Evolutionary conservation across 1,140 invertebrate species (phyloP).

Genomic region (Orussus abietinus): DNA sequence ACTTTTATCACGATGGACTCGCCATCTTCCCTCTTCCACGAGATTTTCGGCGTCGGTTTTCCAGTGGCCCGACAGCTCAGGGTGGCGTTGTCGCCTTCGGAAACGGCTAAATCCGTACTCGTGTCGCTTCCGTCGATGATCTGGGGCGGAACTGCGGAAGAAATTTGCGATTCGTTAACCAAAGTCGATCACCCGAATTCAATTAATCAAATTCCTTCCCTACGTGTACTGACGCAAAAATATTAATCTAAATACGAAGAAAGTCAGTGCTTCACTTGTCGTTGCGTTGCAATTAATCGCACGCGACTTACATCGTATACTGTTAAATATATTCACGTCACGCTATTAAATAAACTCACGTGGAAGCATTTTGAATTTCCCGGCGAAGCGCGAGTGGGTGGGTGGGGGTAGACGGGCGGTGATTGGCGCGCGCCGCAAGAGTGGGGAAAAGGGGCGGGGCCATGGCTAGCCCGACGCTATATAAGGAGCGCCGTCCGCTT

Average conservation of each 20-base stretch:
- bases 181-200: slow-evolving; percentile 4
- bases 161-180: slow-evolving; percentile 8
- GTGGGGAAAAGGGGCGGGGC: no score
- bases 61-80: slow-evolving; percentile 75
- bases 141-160: slow-evolving; percentile 65
- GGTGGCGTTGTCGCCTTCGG: slow-evolving; percentile 78
- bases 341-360: no score
- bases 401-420: no score
- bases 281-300: not conserved
- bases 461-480: no score
- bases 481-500: no score
- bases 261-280: not conserved
- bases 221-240: no score
- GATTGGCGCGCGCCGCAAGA: no score
- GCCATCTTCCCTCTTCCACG: slow-evolving; percentile 68
- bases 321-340: no score
- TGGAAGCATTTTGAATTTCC: no score
- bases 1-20: slow-evolving; percentile 66
- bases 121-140: slow-evolving; percentile 66
- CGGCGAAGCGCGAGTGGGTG: no score
- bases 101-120: slow-evolving; percentile 70
- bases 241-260: no score
- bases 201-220: not conserved
- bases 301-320: no score
- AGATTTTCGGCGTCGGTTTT: slow-evolving; percentile 67